Conservation (phyloP, 2,888 invertebrate species). For the Lithophane socia region DNA sequence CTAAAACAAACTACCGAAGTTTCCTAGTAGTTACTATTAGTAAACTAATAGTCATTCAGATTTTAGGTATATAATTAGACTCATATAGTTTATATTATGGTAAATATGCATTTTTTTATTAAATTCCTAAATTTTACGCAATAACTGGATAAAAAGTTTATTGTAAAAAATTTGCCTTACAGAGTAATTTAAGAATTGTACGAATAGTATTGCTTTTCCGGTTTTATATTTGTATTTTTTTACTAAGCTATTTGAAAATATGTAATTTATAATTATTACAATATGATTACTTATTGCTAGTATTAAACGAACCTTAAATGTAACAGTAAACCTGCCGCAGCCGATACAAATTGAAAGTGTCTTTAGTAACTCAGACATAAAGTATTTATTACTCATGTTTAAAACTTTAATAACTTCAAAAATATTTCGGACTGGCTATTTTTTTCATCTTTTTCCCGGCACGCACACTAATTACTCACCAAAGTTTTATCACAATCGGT, state of each 20-base stretch:
- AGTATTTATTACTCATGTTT: slow-evolving; percentile 1
- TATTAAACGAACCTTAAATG: slow-evolving; percentile 39
- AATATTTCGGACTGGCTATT: background rate
- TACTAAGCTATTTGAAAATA: slow-evolving; percentile 49
- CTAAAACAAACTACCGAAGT: slow-evolving; percentile 15
- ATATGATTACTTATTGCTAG: slow-evolving; percentile 44
- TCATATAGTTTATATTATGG: slow-evolving; percentile 50
- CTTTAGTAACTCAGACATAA: slow-evolving; percentile 1
- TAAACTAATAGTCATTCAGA: slow-evolving; percentile 38
- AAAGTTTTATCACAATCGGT: background rate
- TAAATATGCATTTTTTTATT: slow-evolving; percentile 61
- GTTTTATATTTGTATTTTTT: slow-evolving; percentile 52
- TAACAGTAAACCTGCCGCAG: slow-evolving; percentile 33
- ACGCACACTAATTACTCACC: background rate
- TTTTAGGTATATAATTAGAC: slow-evolving; percentile 49
- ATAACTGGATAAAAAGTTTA: slow-evolving; percentile 65
- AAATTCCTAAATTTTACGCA: slow-evolving; percentile 48
- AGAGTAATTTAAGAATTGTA: slow-evolving; percentile 64
- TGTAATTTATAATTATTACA: slow-evolving; percentile 27
- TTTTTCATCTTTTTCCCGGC: background rate
- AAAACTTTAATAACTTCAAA: background rate
- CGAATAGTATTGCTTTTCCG: slow-evolving; percentile 66
- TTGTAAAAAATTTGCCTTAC: slow-evolving; percentile 61
- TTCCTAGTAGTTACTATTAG: slow-evolving; percentile 13
- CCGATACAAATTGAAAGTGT: slow-evolving; percentile 8